phyloP scores from a whole-genome alignment of 1,140 invertebrate genomes.

The Galleria mellonella region DNA sequence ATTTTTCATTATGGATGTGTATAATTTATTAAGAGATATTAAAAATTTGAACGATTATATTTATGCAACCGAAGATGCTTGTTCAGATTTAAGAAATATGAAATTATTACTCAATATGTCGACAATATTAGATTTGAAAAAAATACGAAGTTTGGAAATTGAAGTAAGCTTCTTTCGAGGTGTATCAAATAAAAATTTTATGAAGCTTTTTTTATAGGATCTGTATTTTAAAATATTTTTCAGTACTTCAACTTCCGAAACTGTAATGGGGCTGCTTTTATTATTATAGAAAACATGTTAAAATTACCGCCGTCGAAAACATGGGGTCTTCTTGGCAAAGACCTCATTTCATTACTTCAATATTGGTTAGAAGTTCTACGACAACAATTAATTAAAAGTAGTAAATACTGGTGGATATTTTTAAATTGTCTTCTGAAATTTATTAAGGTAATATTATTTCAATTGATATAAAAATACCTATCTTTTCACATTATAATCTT shows the following conservation, averaged over 20 bases:
- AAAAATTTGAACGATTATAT: constrained; percentile 39
- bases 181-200: not conserved
- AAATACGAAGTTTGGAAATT: constrained; percentile 43
- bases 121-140: constrained; percentile 41
- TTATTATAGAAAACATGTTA: constrained; percentile 33
- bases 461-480: not conserved
- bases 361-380: constrained; percentile 45
- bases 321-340: constrained; percentile 42
- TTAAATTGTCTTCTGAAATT: constrained; percentile 31
- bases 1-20: constrained; percentile 29
- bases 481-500: too few relatives aligned
- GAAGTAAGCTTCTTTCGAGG: constrained; percentile 28
- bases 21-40: constrained; percentile 26
- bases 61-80: constrained; percentile 21
- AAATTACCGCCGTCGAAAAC: constrained; percentile 35
- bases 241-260: constrained; percentile 48
- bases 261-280: constrained; percentile 36
- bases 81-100: constrained; percentile 17
- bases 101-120: constrained; percentile 49
- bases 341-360: constrained; percentile 31
- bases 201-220: not conserved
- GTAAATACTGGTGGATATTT: constrained; percentile 44
- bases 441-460: constrained; percentile 28
- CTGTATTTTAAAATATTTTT: constrained; percentile 11
- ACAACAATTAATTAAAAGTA: constrained; percentile 36